Base-by-base conservation (phyloP, 1,140 invertebrate species). In the Druon quercuslanigerum region DNA sequence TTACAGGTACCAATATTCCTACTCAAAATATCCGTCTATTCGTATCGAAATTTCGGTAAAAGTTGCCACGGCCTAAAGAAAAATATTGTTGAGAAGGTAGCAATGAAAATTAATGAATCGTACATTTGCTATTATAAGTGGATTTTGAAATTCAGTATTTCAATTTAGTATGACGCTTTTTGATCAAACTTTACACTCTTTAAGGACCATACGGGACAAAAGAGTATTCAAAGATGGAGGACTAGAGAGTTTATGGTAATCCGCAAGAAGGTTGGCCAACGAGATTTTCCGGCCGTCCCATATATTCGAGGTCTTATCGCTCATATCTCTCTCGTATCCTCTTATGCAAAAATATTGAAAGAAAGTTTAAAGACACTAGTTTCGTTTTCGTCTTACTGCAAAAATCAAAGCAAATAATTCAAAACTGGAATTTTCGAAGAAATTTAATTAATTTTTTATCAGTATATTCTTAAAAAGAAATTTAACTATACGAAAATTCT, bases 251-350 rank as follows among this genome's bases (percentile, higher is more conserved):
- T 25, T 50, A 73, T 60, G 17, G 40, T 60, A 14, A 72, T 40
- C 25, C 50, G 50, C 13, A 50, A 76, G 40, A 71, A 40, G 70
- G 46, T 73, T 72, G 57, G 71, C 46, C 71, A 25, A 73, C 46
- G 50, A 25, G 50, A 75, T 75, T 33, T 77, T 77, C 51, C 51
- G 52, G 50, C 73, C 50, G 71, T 33, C 5, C 12, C 25, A 66
- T 66, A 66, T 66, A 66, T 66, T 12, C 14, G 13, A 66, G n/a
- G 52, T 17, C 52, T 54, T 54, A 54, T 54, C 17, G n/a, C 52
- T 17, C 33, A 51, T 54, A 13, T 70, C 33, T 33, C 74, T 25
- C 74, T 25, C 54, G 17, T 33, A 75, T n/a, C 46, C 46, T 71
- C 60, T 66, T 66, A 8, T 66, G 60, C 33, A 66, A 66, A 66